Conservation (phyloP, 2,113 vertebrate species). For the Anhinga anhinga region DNA sequence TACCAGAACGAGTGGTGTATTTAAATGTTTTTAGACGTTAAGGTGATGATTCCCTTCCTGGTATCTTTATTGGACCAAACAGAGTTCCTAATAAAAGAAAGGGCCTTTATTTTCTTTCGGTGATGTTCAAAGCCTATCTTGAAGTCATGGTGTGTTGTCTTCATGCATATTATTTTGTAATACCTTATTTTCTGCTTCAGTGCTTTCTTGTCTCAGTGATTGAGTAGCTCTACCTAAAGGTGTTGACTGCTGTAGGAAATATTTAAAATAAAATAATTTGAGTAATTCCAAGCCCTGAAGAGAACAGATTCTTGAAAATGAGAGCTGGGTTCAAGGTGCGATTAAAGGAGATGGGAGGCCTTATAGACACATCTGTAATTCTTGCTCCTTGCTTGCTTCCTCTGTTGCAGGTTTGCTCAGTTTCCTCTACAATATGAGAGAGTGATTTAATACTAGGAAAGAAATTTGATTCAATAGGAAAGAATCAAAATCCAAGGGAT, state of each 20-base stretch:
- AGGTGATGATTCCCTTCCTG: neutral
- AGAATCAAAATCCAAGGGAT: neutral
- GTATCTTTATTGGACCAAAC: neutral
- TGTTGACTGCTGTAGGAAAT: neutral
- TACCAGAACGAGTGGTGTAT: neutral
- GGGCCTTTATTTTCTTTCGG: neutral
- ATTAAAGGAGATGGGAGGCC: neutral
- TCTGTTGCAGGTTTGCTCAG: neutral
- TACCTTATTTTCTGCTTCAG: neutral
- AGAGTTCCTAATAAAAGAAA: neutral
- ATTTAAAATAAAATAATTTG: neutral
- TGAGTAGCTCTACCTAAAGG: neutral
- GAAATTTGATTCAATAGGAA: neutral
- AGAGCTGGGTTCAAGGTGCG: neutral
- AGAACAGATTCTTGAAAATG: neutral
- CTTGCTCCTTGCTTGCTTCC: neutral
- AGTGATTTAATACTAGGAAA: neutral
- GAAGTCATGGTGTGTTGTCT: neutral
- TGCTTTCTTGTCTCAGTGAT: neutral
- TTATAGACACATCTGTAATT: neutral
- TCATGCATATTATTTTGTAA: neutral
- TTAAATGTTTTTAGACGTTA: neutral
- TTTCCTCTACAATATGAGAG: neutral
- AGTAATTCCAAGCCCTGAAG: neutral
- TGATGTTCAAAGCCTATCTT: neutral